Evolutionary conservation across 2,113 vertebrate genomes (phyloP).

Genomic region (Gnathonemus echidnorhynchus): DNA sequence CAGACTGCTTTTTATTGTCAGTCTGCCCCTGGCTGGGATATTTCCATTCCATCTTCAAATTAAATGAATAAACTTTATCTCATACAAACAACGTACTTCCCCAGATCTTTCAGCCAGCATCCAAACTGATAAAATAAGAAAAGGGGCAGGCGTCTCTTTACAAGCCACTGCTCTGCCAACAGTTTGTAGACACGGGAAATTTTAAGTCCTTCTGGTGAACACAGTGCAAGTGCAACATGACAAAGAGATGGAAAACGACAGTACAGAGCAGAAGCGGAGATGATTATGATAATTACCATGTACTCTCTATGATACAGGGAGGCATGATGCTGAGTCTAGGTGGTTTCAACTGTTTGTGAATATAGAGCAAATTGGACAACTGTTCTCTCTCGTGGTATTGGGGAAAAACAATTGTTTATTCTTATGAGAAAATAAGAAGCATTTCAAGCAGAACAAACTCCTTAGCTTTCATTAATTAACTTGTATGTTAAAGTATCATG

Average conservation of each 20-base stretch:
- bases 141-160: neutral
- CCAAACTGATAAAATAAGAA: neutral
- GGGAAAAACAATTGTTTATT: neutral
- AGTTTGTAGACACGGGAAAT: neutral
- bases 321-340: neutral
- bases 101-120: neutral
- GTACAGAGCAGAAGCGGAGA: neutral
- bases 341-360: neutral
- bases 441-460: neutral
- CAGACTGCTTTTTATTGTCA: neutral
- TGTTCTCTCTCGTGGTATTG: neutral
- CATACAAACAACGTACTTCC: neutral
- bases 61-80: neutral
- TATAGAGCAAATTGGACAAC: neutral
- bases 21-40: conserved; percentile 16
- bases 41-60: neutral
- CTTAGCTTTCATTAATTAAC: neutral
- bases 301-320: neutral
- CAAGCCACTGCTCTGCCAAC: neutral
- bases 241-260: neutral
- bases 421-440: neutral
- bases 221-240: neutral
- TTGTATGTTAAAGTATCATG: neutral
- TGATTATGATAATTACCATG: neutral
- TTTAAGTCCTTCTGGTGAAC: neutral